Base-by-base conservation (phyloP, 2,888 invertebrate genomes). In the Dicranocentrus wangi region DNA sequence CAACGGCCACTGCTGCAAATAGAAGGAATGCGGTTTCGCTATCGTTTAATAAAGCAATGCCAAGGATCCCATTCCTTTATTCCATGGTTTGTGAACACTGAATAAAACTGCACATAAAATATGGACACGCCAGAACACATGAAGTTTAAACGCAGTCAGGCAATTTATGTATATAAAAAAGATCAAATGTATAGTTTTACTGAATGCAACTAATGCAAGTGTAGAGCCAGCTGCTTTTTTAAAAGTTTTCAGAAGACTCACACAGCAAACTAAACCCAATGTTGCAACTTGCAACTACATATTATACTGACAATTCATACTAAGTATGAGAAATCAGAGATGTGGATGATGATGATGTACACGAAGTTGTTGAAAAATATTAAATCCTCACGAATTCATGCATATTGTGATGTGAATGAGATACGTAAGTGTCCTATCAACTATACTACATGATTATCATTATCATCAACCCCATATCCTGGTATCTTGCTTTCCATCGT, bases 321-420 rank as follows among this genome's bases (percentile, higher is more conserved):
- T 25, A 19, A n/a, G 70, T 23, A 21, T 42, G 32, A 19, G 60
- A 23, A 43, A 21, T 23, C 19, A n/a, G n/a, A n/a, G 55, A 32
- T 21, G 58, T 25, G 51, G 47, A 66, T 75, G 66, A 75, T 75
- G 66, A 75, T 75, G 73, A 63, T 75, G 75, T 75, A 75, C 66
- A 75, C 66, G 58, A 75, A 55, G 66, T 42, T 65, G 65, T 65
- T 73, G 73, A 21, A 73, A 73, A 73, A 73, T 61, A 51, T 65
- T 73, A 17, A 73, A 73, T 53, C 65, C 65, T 55, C 63, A 63
- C 28, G 51, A 10, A 43, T 72, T 43, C 28, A 3, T 51, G 19
- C 51, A 17, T 27, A 23, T 19, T 28, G 47, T 47, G n/a, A 15
- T 47, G n/a, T 13, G n/a, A n/a, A 10, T 5, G 17, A 47, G 3